phyloP scores from a whole-genome alignment of 2,113 vertebrate species.

The Brachypodius melanocephalos region DNA sequence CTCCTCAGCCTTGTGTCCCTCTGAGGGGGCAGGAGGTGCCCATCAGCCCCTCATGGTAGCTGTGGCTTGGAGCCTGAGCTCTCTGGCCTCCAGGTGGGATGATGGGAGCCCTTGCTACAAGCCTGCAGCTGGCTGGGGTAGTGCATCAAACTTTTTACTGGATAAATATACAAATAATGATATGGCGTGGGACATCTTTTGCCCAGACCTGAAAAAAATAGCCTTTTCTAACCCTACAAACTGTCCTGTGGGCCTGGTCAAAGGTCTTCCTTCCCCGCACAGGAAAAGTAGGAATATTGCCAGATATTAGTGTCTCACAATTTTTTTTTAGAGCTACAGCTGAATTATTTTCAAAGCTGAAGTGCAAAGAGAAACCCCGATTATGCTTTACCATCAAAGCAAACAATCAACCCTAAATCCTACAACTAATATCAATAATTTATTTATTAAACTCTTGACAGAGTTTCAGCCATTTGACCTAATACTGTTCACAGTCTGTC shows the following conservation, averaged over 20 bases:
- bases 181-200: not conserved
- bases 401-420: not conserved
- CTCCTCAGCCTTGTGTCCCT: not conserved
- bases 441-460: not conserved
- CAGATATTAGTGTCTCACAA: not conserved
- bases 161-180: not conserved
- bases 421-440: not conserved
- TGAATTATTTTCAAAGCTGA: not conserved
- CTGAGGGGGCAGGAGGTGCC: not conserved
- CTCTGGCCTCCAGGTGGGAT: not conserved
- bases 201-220: not conserved
- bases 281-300: not conserved
- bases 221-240: not conserved
- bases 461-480: not conserved
- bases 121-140: not conserved
- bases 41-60: fast-evolving
- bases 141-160: not conserved
- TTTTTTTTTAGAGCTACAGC: not conserved
- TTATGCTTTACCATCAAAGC: not conserved
- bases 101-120: not conserved
- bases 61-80: not conserved
- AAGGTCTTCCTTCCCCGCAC: not conserved
- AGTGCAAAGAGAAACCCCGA: not conserved
- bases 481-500: not conserved
- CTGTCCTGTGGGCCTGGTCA: not conserved